These are phyloP conservation scores for Anthoscopus minutus DNA, from an alignment of 2,113 vertebrate species.

Conservation along the genomic window DNA sequence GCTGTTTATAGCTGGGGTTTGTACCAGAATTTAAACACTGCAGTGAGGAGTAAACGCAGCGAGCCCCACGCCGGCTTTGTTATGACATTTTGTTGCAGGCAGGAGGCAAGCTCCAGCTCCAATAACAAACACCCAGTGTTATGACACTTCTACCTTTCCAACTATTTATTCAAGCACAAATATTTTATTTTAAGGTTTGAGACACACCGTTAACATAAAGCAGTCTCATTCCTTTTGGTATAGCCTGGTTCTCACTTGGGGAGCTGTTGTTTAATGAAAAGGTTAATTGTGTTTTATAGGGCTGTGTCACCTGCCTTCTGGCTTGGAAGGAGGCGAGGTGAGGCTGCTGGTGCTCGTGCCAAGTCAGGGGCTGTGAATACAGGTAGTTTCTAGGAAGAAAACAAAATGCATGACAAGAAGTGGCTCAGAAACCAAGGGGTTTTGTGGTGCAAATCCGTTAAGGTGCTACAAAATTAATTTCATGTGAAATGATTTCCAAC, in stretches of 20 bases:
- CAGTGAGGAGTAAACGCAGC: slow-evolving; percentile 43
- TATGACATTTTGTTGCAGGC: slow-evolving; percentile 70
- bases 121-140: slow-evolving; percentile 70
- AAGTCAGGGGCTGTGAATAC: not conserved
- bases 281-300: slow-evolving; percentile 67
- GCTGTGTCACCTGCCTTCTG: slow-evolving; percentile 5
- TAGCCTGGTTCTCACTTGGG: not conserved
- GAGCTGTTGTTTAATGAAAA: slow-evolving; percentile 63
- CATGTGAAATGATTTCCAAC: not conserved
- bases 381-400: not conserved
- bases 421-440: not conserved
- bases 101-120: slow-evolving; percentile 58
- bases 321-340: slow-evolving; percentile 15
- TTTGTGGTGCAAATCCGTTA: not conserved
- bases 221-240: slow-evolving; percentile 53
- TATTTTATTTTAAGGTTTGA: slow-evolving; percentile 68
- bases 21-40: slow-evolving; percentile 42
- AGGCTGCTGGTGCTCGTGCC: not conserved
- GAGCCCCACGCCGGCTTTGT: slow-evolving; percentile 22
- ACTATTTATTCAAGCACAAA: slow-evolving; percentile 71
- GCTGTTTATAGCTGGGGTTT: slow-evolving; percentile 25
- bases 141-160: slow-evolving; percentile 76
- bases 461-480: not conserved
- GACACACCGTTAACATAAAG: slow-evolving; percentile 59
- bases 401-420: not conserved